Base-by-base conservation (phyloP, 2,888 invertebrate species). In the Nomada flava region DNA sequence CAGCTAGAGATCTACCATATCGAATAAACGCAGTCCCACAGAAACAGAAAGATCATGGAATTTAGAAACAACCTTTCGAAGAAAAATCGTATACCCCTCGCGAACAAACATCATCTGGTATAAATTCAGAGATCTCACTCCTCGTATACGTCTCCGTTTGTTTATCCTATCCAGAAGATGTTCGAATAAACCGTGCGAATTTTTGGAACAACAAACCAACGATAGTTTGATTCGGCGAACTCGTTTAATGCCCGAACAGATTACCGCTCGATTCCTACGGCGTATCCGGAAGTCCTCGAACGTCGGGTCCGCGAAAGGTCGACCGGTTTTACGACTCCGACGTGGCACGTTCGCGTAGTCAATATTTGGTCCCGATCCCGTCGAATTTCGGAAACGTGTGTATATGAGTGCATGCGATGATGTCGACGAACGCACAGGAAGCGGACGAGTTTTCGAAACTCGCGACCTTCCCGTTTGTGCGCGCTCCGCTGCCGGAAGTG, bases 401-500 rank as follows among this genome's bases (percentile, higher is more conserved):
- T 57, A 60, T 13, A 9, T 18, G 15, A 59, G 36, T 36, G 36
- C 26, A 59, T 15, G 29, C 13, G 47, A 26, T 26, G 2, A 26
- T 42, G 20, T 26, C 42, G 63, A 13, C 7, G 47, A 42, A 2
- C 44, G 20, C 26, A 18, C 20, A 26, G 42, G 59, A 42, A 57
- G 47, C 36, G 52, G 20, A 2, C 64, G 29, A 36, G 76, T 75
- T 82, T 71, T 80, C 76, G 74, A 76, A 73, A 85, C 76, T 36
- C 47, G 74, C 72, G 69, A 64, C 70, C 71, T 79, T 83, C 55
- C 15, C 65, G 77, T 47, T 44, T 71, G 82, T 36, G 88, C 86
- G 79, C 82, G 68, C 71, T 76, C 81, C 64, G 63, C 76, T 72
- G 71, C 81, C 88, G 85, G 86, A 89, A 89, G 89, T 75, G 86